Evolutionary conservation across 2,797 vertebrate genomes (phyloP), one percentile per base, ranked within the genome.

Genomic region (Cossypha niveicapilla): DNA sequence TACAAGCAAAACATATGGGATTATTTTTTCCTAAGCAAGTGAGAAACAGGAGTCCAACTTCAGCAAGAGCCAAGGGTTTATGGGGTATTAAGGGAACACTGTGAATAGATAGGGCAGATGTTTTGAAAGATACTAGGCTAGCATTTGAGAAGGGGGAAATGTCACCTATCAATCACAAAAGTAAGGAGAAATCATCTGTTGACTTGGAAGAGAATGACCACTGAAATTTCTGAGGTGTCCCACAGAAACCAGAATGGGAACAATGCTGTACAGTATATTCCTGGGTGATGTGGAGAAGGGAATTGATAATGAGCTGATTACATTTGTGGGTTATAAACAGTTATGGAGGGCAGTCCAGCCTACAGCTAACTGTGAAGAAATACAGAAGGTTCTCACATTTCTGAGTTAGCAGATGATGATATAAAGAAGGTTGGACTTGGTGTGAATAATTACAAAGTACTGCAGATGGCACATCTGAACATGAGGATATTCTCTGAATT

Each of bases 391-490:
- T 91, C 61, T 94, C 65, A 61, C 27, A 77, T 88, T 88, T 90
- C 34, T 83, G 41, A 67, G 44, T 32, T 67, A 57, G 42, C 78
- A 90, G 68, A 88, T 86, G 61, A 86, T 83, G 63, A 47, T 71
- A 60, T 71, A 90, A 67, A 42, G 27, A 92, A 91, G 35, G 42
- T 70, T 87, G 47, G 3, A 60, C 66, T 91, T 74, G 54, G 67
- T 88, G 32, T 83, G 75, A 94, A 88, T 91, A 92, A 88, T 76
- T 86, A 47, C 25, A 4, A 32, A 90, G 79, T 77, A 80, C 61
- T 91, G 72, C 88, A 90, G 78, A 91, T 93, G 92, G 61, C 61
- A 77, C 42, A 67, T 88, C 65, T 79, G 53, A 96, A 77, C 51
- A 73, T 50, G 62, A 67, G 19, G 13, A 53, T 90, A 35, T 41